phyloP scores from a whole-genome alignment of 2,113 vertebrate species.

The Alligator mississippiensis region DNA sequence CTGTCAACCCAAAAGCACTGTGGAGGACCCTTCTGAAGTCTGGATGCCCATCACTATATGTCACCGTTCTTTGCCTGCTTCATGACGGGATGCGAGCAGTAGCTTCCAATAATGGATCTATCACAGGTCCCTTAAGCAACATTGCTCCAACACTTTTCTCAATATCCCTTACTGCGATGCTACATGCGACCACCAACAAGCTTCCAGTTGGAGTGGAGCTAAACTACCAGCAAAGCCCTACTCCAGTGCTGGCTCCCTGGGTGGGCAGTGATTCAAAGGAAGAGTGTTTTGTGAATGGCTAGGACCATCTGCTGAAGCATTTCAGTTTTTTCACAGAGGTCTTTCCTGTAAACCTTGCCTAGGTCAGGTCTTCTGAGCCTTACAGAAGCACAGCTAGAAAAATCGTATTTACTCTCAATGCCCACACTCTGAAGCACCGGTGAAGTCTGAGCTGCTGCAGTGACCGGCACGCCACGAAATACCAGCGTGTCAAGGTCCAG shows the following conservation, averaged over 20 bases:
- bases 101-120: no score
- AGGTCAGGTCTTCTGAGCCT: neutral
- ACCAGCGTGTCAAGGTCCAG: neutral
- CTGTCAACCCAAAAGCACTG: no score
- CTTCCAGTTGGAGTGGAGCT: no score
- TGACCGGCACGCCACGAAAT: neutral
- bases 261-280: neutral
- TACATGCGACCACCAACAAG: no score
- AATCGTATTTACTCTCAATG: neutral
- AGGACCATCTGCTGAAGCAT: neutral
- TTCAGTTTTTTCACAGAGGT: neutral
- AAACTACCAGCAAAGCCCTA: neutral
- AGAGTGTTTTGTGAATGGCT: neutral
- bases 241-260: neutral
- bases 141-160: no score
- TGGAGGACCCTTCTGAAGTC: no score
- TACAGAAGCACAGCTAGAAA: neutral
- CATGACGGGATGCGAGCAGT: no score
- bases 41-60: no score
- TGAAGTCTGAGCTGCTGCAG: neutral
- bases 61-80: no score
- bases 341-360: neutral
- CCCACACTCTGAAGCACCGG: neutral
- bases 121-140: no score
- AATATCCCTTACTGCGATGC: no score